phyloP scores from a whole-genome alignment of 2,113 vertebrate species.

The Tenebrosternarchus preto region DNA sequence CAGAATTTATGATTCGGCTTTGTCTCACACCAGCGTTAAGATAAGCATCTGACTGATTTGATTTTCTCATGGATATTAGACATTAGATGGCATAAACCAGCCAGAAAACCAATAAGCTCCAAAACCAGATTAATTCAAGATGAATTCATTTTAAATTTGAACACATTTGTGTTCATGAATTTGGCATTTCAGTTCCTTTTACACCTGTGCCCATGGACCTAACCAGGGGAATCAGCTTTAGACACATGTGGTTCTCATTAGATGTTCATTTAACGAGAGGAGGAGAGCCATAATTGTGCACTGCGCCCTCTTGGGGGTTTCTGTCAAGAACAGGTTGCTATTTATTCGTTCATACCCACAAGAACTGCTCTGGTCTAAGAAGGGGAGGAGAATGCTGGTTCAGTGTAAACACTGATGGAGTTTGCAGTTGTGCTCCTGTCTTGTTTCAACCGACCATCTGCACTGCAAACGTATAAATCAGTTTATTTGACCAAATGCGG shows the following conservation, averaged over 20 bases:
- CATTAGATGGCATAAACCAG: conserved; percentile 36
- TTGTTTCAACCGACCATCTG: conserved; percentile 19
- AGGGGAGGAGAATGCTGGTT: neutral
- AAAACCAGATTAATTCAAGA: conserved; percentile 46
- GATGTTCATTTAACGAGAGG: conserved; percentile 38
- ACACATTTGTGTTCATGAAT: conserved; percentile 27
- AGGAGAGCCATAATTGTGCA: too few species aligned
- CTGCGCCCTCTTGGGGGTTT: neutral
- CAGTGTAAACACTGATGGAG: conserved; percentile 17
- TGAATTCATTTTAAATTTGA: conserved; percentile 40
- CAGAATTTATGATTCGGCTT: conserved; percentile 11
- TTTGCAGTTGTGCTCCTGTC: conserved; percentile 18
- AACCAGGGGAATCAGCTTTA: conserved; percentile 23
- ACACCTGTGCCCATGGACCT: neutral
- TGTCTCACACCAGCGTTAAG: conserved; percentile 37
- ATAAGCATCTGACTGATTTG: conserved; percentile 40
- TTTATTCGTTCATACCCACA: conserved; percentile 17
- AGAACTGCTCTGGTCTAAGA: neutral
- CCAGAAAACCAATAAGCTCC: conserved; percentile 40
- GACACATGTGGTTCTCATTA: conserved; percentile 25
- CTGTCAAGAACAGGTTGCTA: neutral
- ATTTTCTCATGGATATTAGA: conserved; percentile 45
- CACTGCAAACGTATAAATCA: conserved; percentile 13
- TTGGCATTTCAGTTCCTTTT: conserved; percentile 18
- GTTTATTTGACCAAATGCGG: conserved; percentile 30